These are phyloP conservation scores for Helicoverpa assulta DNA, from an alignment of 2,888 invertebrate species.

Conservation along the genomic window DNA sequence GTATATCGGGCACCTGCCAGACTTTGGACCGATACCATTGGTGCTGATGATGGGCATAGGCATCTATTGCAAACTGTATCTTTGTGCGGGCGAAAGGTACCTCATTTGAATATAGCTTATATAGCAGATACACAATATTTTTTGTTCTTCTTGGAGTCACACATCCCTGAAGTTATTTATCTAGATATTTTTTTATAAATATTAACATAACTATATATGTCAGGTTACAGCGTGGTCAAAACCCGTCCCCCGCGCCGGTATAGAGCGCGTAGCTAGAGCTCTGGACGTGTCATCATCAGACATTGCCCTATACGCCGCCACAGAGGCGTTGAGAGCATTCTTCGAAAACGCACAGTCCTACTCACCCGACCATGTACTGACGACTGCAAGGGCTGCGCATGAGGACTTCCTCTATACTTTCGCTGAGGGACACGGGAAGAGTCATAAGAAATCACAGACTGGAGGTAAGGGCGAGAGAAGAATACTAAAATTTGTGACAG, in stretches of 20 bases:
- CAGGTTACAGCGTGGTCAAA: constrained; percentile 93
- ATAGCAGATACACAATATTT: too few relatives aligned
- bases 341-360: constrained; percentile 88
- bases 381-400: constrained; percentile 91
- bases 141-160: too few relatives aligned
- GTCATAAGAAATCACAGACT: constrained; percentile 89
- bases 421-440: constrained; percentile 83
- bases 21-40: constrained; percentile 90
- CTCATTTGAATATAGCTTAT: too few relatives aligned
- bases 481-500: too few relatives aligned
- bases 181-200: background rate
- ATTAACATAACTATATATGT: background rate
- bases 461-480: constrained; percentile 76
- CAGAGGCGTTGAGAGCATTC: constrained; percentile 92
- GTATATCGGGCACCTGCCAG: constrained; percentile 82
- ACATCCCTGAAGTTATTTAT: too few relatives aligned
- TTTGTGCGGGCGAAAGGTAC: constrained; percentile 92
- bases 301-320: constrained; percentile 91
- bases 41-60: constrained; percentile 88
- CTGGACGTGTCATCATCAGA: constrained; percentile 92
- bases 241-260: constrained; percentile 89
- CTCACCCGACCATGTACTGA: constrained; percentile 90
- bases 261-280: constrained; percentile 90
- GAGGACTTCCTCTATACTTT: constrained; percentile 90
- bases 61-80: constrained; percentile 91